A percentile compares a stretch with the other conserved stretches of the same genome.
Evolutionary conservation across 2,797 vertebrate genomes (phyloP).

Genomic region (Bucorvus abyssinicus): DNA sequence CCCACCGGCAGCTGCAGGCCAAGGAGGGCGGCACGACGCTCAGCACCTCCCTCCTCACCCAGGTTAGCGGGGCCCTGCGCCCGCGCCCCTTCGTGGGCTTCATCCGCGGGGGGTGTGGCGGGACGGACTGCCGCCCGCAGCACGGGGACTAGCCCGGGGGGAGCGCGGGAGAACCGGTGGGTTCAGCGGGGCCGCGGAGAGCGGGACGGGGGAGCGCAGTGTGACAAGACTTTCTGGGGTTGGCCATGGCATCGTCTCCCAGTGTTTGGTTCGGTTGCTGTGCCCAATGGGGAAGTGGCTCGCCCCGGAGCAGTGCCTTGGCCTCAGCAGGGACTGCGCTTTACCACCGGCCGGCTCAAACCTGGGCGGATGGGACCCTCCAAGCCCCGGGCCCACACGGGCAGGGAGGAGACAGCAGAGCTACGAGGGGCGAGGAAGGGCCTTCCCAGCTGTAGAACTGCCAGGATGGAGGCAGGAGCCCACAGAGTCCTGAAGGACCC

Average conservation of each 20-base stretch:
- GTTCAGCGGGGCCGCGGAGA: not conserved
- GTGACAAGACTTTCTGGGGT: not conserved
- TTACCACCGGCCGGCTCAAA: not conserved
- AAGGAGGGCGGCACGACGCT: conserved; percentile 83
- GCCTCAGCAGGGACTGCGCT: too few species aligned
- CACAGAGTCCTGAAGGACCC: not conserved
- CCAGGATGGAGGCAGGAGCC: not conserved
- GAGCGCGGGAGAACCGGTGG: too few species aligned
- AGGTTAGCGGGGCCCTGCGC: conserved; percentile 67
- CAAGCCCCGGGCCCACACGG: too few species aligned
- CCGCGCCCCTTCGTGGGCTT: too few species aligned
- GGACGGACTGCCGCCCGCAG: too few species aligned
- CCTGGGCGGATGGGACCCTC: too few species aligned
- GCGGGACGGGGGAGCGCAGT: not conserved
- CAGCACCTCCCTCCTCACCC: conserved; percentile 87
- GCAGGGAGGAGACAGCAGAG: not conserved
- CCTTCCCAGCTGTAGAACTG: not conserved
- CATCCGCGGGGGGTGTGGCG: too few species aligned
- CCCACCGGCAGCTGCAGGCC: conserved; percentile 89
- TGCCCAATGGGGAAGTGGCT: too few species aligned
- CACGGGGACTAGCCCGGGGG: too few species aligned
- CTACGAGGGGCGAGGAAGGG: too few species aligned
- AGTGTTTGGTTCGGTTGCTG: not conserved
- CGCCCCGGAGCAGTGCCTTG: too few species aligned
- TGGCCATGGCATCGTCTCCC: rapidly evolving